These are phyloP conservation scores for Trichechus manatus DNA, from an alignment of 2,113 vertebrate species.

Conservation along the genomic window DNA sequence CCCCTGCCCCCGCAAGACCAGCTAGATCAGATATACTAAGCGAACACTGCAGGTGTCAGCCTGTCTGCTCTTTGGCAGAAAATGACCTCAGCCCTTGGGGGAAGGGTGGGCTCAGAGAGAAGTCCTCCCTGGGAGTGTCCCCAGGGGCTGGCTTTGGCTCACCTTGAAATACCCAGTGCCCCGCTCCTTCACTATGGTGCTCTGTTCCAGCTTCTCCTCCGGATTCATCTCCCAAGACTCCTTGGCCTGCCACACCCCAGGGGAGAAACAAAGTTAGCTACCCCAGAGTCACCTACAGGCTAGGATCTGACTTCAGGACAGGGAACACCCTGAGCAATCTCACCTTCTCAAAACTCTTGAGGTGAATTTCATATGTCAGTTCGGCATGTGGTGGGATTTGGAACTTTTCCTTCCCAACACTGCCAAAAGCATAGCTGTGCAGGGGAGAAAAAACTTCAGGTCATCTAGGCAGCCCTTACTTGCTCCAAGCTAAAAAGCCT, in stretches of 20 bases:
- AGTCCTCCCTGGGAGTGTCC: neutral
- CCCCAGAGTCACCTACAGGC: neutral
- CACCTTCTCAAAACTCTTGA: constrained; percentile 97
- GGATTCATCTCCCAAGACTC: constrained; percentile 99
- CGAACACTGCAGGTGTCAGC: neutral
- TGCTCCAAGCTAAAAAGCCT: neutral
- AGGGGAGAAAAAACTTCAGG: neutral
- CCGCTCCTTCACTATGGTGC: constrained; percentile 95
- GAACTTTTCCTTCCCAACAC: constrained; percentile 91
- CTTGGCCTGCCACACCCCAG: constrained; percentile 90
- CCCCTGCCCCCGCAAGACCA: neutral
- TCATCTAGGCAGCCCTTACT: neutral
- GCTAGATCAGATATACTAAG: neutral
- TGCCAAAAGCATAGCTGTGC: constrained; percentile 95
- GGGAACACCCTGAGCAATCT: neutral
- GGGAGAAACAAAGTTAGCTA: constrained; percentile 57
- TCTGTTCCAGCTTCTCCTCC: constrained; percentile 95
- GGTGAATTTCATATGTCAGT: constrained; percentile 94
- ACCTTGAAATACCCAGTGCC: constrained; percentile 99
- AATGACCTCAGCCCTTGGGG: neutral
- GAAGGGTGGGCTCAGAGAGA: too few species aligned
- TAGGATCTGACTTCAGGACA: neutral
- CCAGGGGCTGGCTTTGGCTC: neutral
- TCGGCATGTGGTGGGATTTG: constrained; percentile 93
- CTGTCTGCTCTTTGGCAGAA: neutral